Conservation (phyloP, 1,140 invertebrate genomes). For the Nasonia vitripennis region DNA sequence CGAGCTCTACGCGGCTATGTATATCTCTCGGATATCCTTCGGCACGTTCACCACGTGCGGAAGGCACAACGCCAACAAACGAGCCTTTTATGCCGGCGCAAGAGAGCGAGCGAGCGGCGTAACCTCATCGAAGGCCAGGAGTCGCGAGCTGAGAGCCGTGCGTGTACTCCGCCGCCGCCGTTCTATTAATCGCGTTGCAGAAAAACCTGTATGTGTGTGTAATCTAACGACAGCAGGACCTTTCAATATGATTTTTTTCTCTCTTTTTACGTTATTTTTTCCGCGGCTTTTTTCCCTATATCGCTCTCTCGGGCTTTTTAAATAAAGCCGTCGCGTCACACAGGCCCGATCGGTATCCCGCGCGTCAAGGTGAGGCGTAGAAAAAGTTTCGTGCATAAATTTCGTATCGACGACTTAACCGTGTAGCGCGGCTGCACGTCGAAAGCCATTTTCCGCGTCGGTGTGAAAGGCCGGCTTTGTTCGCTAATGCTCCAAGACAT, state of each 20-base stretch:
- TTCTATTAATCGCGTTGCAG: conserved; percentile 38
- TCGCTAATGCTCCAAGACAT: conserved; percentile 17
- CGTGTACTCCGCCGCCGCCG: neutral
- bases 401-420: neutral
- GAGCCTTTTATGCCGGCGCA: conserved; percentile 43
- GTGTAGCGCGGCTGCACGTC: neutral
- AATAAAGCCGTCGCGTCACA: neutral
- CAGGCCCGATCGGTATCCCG: neutral
- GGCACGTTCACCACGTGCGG: conserved; percentile 38
- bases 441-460: no score
- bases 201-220: conserved; percentile 16
- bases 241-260: neutral
- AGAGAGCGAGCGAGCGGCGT: neutral
- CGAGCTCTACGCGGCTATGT: neutral
- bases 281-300: neutral
- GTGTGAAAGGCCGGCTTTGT: neutral
- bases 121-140: conserved; percentile 46
- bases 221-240: conserved; percentile 9
- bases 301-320: neutral
- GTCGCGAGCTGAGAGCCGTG: neutral
- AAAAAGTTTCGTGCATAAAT: neutral
- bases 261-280: no score
- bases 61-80: conserved; percentile 38
- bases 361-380: neutral
- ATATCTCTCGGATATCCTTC: conserved; percentile 43